phyloP scores from a whole-genome alignment of 2,888 invertebrate species.

The Andrena camellia region DNA sequence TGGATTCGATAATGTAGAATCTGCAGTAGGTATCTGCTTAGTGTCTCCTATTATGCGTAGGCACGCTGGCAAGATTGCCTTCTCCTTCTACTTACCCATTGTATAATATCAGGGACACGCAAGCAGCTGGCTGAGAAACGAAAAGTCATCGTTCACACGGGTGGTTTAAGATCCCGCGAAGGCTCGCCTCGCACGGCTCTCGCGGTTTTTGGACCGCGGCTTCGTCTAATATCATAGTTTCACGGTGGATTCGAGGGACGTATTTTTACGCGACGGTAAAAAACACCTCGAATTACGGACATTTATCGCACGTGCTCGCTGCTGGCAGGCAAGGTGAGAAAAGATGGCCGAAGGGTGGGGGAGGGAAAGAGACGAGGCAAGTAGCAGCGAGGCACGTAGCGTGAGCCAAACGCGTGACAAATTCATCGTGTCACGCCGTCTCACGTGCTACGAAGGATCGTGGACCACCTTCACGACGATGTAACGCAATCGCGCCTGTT shows the following conservation, averaged over 20 bases:
- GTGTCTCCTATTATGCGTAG: conserved; percentile 7
- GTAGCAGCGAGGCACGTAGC: conserved; percentile 56
- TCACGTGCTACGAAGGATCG: conserved; percentile 75
- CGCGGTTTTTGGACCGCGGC: conserved; percentile 10
- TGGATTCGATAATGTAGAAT: background rate
- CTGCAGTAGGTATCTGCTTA: background rate
- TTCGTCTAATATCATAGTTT: conserved; percentile 16
- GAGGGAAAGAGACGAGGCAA: conserved; percentile 26
- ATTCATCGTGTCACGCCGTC: conserved; percentile 81
- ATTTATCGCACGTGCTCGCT: conserved; percentile 54
- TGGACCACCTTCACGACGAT: conserved; percentile 72
- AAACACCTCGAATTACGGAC: conserved; percentile 46
- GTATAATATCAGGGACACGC: background rate
- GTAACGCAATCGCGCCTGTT: conserved; percentile 70
- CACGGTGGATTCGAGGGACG: conserved; percentile 9
- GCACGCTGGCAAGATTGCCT: background rate
- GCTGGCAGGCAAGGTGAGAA: conserved; percentile 41
- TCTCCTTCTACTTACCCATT: background rate
- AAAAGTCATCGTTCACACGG: background rate
- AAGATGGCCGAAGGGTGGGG: conserved; percentile 15
- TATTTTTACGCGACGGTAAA: conserved; percentile 14
- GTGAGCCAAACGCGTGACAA: conserved; percentile 80
- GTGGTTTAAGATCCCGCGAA: background rate
- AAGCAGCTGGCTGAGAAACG: conserved; percentile 2
- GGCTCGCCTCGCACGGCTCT: conserved; percentile 1